Percentiles rank a stretch among this genome's conserved stretches.
These are phyloP conservation scores for Pectinophora gossypiella DNA, from an alignment of 1,140 invertebrate genomes.

Conservation along the genomic window DNA sequence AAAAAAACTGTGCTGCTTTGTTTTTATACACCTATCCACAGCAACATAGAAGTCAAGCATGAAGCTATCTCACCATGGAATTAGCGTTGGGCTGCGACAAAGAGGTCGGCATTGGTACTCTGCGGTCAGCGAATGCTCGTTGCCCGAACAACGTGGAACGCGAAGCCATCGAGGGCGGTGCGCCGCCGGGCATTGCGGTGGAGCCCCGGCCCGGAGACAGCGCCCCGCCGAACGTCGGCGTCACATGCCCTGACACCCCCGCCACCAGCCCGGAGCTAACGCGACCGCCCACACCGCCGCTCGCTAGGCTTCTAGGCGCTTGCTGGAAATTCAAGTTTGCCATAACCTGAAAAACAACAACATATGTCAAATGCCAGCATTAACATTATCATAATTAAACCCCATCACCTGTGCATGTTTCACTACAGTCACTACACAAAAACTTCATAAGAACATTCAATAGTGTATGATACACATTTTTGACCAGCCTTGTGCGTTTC, in stretches of 20 bases:
- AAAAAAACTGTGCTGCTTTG: too few relatives aligned
- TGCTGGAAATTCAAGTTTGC: slow-evolving; percentile 90
- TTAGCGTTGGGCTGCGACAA: slow-evolving; percentile 78
- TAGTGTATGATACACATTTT: too few relatives aligned
- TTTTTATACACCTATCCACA: too few relatives aligned
- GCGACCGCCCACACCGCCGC: slow-evolving; percentile 78
- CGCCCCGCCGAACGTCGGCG: slow-evolving; percentile 63
- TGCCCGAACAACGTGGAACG: slow-evolving; percentile 82
- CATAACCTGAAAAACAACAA: slow-evolving; percentile 77
- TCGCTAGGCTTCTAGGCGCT: slow-evolving; percentile 84
- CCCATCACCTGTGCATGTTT: too few relatives aligned
- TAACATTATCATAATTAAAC: too few relatives aligned
- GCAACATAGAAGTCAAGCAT: too few relatives aligned
- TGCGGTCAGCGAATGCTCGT: slow-evolving; percentile 84
- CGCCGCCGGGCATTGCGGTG: slow-evolving; percentile 72
- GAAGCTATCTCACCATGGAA: slow-evolving; percentile 63
- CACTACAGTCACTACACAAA: too few relatives aligned
- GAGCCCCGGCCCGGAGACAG: slow-evolving; percentile 65
- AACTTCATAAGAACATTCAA: too few relatives aligned
- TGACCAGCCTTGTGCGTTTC: too few relatives aligned
- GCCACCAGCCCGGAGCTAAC: slow-evolving; percentile 75
- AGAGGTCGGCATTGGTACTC: slow-evolving; percentile 80
- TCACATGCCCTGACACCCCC: slow-evolving; percentile 76
- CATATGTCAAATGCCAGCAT: not conserved
- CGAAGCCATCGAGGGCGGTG: slow-evolving; percentile 69